Base-by-base conservation (phyloP, 2,113 vertebrate genomes). In the cattle (Bos taurus) region DNA sequence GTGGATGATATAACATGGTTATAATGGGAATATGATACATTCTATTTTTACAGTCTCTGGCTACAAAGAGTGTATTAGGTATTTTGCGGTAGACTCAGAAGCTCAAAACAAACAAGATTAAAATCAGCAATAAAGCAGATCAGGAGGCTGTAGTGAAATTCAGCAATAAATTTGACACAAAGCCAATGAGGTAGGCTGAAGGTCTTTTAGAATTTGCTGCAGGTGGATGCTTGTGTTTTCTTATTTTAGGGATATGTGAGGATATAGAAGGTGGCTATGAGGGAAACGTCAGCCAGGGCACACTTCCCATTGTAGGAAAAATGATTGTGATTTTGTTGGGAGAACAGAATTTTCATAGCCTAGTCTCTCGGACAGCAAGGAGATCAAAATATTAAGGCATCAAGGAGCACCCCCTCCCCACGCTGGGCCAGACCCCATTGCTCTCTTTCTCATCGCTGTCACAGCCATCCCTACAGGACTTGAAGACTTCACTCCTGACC, bases 91-190 rank as follows among this genome's bases (percentile, higher is more conserved):
- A 57, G 54, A n/a, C 96, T 96, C 77, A 83, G 90, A 97, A 90
- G 88, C 94, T 88, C 95, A 98, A 98, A 97, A 98, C 97, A 97
- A 97, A 93, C 80, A 97, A 97, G 97, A 98, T 98, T 98, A 97
- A 98, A 98, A 98, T 97, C 97, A 97, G 97, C 93, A 98, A 97
- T 98, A 98, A 97, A 95, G 59, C 95, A 97, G 96, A 97, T 97
- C 59, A 62, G 95, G 95, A 98, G 97, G 94, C 90, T 81, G 86
- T 92, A 94, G 92, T 85, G 91, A 95, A 90, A 96, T 83, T 92
- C 92, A 91, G 96, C 91, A 96, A 97, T 97, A 98, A 96, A 98
- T 96, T 7, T 97, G 90, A 97, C 84, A 84, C 94, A 86, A 97
- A 97, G 81, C 86, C 95, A 90, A 88, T 74, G 83, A 54, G 86